Conservation (phyloP, 2,888 invertebrate species). For the Agriopis aurantiaria region DNA sequence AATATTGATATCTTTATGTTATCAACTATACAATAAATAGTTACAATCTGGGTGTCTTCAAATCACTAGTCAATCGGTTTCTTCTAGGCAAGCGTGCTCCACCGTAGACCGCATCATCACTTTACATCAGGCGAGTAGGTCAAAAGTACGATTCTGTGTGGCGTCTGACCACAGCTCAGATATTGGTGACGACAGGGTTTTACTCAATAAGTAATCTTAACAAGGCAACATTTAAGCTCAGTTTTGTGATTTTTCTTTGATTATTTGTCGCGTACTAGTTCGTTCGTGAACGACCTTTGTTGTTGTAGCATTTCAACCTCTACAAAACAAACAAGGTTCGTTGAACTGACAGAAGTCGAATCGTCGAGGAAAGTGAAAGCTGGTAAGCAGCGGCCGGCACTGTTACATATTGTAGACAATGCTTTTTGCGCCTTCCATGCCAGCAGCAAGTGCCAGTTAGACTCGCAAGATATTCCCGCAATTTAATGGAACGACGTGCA, state of each 20-base stretch:
- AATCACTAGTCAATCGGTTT: no score
- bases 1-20: no score
- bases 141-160: no score
- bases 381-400: constrained; percentile 36
- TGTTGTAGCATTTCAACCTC: neutral
- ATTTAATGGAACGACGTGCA: no score
- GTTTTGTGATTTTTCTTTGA: neutral
- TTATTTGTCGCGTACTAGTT: neutral
- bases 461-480: no score
- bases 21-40: no score
- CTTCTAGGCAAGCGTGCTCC: no score
- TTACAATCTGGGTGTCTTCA: no score
- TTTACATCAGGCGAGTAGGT: no score
- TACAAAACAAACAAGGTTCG: constrained; percentile 36
- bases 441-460: neutral
- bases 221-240: neutral
- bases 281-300: constrained; percentile 16
- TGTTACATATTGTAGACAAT: constrained; percentile 36
- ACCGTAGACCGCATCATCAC: no score
- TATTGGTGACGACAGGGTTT: no score
- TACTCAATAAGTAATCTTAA: neutral
- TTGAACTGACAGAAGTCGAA: constrained; percentile 34
- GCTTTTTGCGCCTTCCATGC: constrained; percentile 11
- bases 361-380: constrained; percentile 56
- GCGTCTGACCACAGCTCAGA: no score